These are phyloP conservation scores for Anser brachyrhynchus DNA, from an alignment of 2,113 vertebrate genomes.

Conservation along the genomic window DNA sequence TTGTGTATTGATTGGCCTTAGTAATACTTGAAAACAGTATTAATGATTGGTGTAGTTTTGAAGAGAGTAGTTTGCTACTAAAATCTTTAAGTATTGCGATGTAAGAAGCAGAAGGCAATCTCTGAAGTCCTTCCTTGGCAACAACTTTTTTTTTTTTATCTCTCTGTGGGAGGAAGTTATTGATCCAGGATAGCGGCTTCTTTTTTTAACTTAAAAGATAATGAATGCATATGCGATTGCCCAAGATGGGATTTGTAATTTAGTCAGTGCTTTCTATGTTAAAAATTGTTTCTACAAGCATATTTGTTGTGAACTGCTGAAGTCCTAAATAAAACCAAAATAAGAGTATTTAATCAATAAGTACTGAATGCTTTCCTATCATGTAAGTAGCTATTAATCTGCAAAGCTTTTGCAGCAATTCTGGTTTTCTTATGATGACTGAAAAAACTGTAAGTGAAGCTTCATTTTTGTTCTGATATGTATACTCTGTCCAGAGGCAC, in stretches of 20 bases:
- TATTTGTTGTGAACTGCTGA: background rate
- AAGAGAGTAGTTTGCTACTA: background rate
- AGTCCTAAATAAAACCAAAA: background rate
- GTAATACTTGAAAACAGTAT: background rate
- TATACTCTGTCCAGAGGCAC: background rate
- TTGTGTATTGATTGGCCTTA: background rate
- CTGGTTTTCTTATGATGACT: background rate
- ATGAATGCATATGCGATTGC: background rate
- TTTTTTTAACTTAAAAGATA: background rate
- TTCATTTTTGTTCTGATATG: background rate
- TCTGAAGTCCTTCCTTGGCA: background rate
- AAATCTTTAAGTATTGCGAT: background rate
- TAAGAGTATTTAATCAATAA: background rate
- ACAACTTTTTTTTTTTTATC: conserved; percentile 16
- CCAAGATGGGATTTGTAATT: background rate
- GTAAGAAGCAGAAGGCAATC: background rate
- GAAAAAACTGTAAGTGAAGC: background rate
- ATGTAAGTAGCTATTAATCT: background rate
- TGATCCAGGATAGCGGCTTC: background rate
- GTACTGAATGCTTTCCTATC: background rate
- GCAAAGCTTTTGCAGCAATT: background rate
- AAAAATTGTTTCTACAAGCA: background rate
- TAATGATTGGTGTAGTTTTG: background rate
- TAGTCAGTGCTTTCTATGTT: background rate
- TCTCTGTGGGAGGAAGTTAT: background rate